Conservation (phyloP, 2,888 invertebrate species). For the Diarsia rubi region DNA sequence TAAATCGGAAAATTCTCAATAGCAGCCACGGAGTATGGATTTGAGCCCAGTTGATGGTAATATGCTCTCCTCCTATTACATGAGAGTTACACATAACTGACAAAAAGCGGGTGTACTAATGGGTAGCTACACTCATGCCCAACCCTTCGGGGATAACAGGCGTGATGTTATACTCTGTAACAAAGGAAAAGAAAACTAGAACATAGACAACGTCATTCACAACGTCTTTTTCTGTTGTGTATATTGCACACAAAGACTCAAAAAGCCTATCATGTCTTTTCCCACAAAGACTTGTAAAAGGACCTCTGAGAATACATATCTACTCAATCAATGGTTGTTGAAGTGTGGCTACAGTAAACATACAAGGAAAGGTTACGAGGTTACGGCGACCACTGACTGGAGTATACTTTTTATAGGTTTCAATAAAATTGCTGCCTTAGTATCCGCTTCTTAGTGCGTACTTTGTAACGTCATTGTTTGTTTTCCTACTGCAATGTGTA, state of each 20-base stretch:
- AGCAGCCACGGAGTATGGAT: too few relatives aligned
- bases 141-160: too few relatives aligned
- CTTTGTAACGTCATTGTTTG: background rate
- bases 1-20: too few relatives aligned
- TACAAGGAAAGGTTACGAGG: slow-evolving; percentile 16
- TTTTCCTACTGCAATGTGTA: background rate
- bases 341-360: slow-evolving; percentile 20
- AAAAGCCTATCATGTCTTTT: background rate
- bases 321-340: slow-evolving; percentile 16
- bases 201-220: too few relatives aligned
- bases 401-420: slow-evolving; percentile 27
- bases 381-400: background rate
- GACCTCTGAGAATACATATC: background rate
- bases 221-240: background rate
- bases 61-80: too few relatives aligned
- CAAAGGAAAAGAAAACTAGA: background rate
- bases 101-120: too few relatives aligned
- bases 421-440: slow-evolving; percentile 15
- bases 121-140: too few relatives aligned
- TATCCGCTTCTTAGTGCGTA: background rate
- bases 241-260: background rate
- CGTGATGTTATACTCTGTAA: too few relatives aligned
- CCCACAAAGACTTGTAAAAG: slow-evolving; percentile 3
- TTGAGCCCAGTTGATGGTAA: too few relatives aligned
- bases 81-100: too few relatives aligned